phyloP scores from a whole-genome alignment of 2,113 vertebrate species.

The Pyrgilauda ruficollis region DNA sequence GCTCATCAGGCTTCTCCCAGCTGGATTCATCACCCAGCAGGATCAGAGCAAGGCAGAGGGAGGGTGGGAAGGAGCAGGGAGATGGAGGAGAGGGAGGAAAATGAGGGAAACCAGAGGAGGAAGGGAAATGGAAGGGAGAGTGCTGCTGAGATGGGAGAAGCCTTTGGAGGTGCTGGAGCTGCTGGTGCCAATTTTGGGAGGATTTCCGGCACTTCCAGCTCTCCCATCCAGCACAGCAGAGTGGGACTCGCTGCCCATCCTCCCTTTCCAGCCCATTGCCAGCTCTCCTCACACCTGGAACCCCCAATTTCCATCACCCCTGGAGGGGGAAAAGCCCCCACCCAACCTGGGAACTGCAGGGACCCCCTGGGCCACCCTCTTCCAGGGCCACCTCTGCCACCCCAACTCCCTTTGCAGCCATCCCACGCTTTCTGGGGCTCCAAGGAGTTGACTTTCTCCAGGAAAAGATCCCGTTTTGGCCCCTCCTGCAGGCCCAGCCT shows the following conservation, averaged over 20 bases:
- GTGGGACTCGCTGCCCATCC: not conserved
- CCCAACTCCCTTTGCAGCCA: not conserved
- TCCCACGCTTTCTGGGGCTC: not conserved
- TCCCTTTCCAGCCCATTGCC: not conserved
- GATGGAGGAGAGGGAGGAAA: not conserved
- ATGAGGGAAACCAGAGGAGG: not conserved
- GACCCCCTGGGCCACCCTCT: not conserved
- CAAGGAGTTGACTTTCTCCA: not conserved
- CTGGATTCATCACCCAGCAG: not conserved
- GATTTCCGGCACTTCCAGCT: not conserved
- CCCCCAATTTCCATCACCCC: not conserved
- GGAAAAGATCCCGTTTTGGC: not conserved
- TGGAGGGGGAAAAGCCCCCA: not conserved
- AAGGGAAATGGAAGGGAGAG: not conserved
- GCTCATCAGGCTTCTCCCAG: not conserved
- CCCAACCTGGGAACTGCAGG: rapidly evolving
- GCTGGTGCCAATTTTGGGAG: not conserved
- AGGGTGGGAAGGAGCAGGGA: not conserved
- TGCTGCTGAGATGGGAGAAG: not conserved
- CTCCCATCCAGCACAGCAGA: rapidly evolving
- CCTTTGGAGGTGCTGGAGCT: not conserved
- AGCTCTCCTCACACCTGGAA: not conserved
- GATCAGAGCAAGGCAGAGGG: not conserved
- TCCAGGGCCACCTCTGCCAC: not conserved
- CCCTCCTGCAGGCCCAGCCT: not conserved